phyloP scores from a whole-genome alignment of 2,888 invertebrate genomes.

The Embidobia sp. region DNA sequence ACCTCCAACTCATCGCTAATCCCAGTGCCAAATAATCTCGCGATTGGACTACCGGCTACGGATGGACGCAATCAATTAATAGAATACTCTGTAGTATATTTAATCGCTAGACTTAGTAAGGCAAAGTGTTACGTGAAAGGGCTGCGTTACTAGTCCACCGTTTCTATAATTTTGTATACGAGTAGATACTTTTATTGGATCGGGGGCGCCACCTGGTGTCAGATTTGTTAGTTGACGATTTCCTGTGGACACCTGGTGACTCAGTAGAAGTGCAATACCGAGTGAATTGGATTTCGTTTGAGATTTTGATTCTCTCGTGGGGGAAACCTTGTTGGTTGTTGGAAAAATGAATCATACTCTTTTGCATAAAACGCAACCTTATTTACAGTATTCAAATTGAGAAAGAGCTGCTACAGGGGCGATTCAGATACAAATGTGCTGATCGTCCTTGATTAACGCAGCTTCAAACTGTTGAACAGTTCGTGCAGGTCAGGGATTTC shows the following conservation, averaged over 20 bases:
- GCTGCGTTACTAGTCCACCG: slow-evolving; percentile 52
- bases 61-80: slow-evolving; percentile 32
- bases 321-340: no score
- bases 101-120: slow-evolving; percentile 11
- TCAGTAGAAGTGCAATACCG: slow-evolving; percentile 29
- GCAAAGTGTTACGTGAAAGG: slow-evolving; percentile 37
- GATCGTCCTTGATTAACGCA: slow-evolving; percentile 33
- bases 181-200: slow-evolving; percentile 1
- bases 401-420: slow-evolving; percentile 3
- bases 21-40: slow-evolving; percentile 40
- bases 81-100: slow-evolving; percentile 38
- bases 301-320: no score
- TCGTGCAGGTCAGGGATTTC: slow-evolving; percentile 48
- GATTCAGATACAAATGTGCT: no score
- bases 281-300: not conserved
- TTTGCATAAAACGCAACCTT: slow-evolving; percentile 20
- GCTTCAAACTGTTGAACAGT: slow-evolving; percentile 39
- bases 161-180: slow-evolving; percentile 30
- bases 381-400: slow-evolving; percentile 40
- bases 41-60: slow-evolving; percentile 14
- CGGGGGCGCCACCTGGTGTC: no score
- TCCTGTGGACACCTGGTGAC: no score
- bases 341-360: no score
- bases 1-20: no score
- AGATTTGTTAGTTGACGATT: no score